Evolutionary conservation across 2,888 invertebrate species (phyloP).

Genomic region (Andrena hattorfiana): DNA sequence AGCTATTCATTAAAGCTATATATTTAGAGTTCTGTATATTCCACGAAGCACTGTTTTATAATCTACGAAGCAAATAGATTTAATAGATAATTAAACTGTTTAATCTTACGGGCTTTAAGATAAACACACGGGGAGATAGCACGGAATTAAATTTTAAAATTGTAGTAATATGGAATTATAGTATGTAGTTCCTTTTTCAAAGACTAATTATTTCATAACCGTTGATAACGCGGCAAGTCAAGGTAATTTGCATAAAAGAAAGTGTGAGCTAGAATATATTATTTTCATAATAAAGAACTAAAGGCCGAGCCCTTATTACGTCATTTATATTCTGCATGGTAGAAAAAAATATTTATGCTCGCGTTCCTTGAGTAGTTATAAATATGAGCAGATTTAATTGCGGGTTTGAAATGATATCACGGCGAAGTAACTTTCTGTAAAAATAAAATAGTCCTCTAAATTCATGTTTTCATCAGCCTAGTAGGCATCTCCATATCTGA

Average conservation of each 20-base stretch:
- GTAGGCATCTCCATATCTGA: too few relatives aligned
- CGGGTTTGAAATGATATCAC: neutral
- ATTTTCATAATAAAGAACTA: neutral
- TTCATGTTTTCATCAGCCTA: too few relatives aligned
- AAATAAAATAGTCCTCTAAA: too few relatives aligned
- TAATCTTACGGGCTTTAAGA: too few relatives aligned
- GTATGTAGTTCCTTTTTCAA: too few relatives aligned
- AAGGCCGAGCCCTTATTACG: neutral
- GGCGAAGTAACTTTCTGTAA: too few relatives aligned
- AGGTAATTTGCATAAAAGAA: neutral
- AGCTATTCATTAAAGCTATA: neutral
- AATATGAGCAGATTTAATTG: neutral
- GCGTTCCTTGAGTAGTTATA: neutral
- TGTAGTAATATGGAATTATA: too few relatives aligned
- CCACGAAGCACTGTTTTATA: neutral
- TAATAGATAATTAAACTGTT: too few relatives aligned
- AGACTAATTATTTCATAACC: neutral
- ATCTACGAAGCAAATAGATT: too few relatives aligned
- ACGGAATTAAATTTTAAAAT: too few relatives aligned
- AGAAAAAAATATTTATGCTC: neutral
- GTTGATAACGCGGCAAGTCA: neutral
- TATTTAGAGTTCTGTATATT: neutral
- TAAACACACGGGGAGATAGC: too few relatives aligned
- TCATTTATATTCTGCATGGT: neutral
- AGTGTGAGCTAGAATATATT: neutral